Evolutionary conservation across 2,113 vertebrate species (phyloP).

Genomic region (Epinephelus moara): DNA sequence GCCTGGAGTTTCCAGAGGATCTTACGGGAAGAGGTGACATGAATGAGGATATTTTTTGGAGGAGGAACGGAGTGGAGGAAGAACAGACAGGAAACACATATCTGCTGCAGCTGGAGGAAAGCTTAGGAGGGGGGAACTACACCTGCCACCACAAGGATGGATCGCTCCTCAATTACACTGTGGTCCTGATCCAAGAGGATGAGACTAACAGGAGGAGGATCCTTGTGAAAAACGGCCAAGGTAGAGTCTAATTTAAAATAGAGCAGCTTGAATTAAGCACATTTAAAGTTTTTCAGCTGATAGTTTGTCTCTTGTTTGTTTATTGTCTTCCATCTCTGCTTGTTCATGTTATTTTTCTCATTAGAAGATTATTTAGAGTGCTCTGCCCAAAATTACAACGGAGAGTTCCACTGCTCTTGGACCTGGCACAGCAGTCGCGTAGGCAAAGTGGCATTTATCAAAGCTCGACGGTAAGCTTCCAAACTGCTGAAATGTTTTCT

Average conservation of each 20-base stretch:
- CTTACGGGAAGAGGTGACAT: not conserved
- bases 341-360: not conserved
- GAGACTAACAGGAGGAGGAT: conserved; percentile 43
- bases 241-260: conserved; percentile 19
- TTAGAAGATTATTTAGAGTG: conserved; percentile 67
- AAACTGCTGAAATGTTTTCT: conserved; percentile 12
- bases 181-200: conserved; percentile 66
- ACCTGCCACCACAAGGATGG: conserved; percentile 71
- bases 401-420: conserved; percentile 77
- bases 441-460: conserved; percentile 68
- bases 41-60: conserved; percentile 68
- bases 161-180: conserved; percentile 71
- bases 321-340: not conserved
- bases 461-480: conserved; percentile 64
- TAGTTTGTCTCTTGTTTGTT: not conserved
- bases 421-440: conserved; percentile 55
- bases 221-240: conserved; percentile 43
- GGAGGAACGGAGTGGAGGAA: conserved; percentile 41
- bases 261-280: not conserved
- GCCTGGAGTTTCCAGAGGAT: conserved; percentile 47
- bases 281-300: not conserved
- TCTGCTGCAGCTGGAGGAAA: conserved; percentile 61
- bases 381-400: conserved; percentile 64
- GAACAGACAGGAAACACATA: conserved; percentile 62
- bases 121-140: conserved; percentile 75